Base-by-base conservation (phyloP, 2,797 vertebrate species). In the Cossypha heuglini region DNA sequence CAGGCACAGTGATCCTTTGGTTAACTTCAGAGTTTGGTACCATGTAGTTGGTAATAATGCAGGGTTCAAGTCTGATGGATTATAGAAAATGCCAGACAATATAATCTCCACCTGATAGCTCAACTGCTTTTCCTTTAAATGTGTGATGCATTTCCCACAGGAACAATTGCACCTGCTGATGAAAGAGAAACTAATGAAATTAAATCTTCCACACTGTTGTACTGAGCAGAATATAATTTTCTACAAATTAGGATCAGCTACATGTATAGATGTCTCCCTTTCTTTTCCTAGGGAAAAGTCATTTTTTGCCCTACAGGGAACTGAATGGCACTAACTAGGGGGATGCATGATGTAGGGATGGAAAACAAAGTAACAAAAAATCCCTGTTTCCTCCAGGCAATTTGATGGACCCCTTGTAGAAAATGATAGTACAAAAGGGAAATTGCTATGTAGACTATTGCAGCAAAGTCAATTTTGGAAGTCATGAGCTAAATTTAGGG, bases 171-270 rank as follows among this genome's bases (percentile, higher is more conserved):
- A 94, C 77, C 67, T 91, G 75, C 76, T 94, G 90, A 88, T 94
- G 73, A 94, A 93, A 91, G 35, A 81, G 57, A 67, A 76, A 67
- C 54, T 13, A 66, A 43, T 79, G 59, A 88, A 93, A 91, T 93
- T n/a, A 75, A 68, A 69, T 92, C 77, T 58, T 31, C 69, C 31
- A 38, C 33, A 38, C 59, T 71, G 54, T 52, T 93, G 63, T 93
- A 81, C n/a, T 71, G 42, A 93, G 76, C 52, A 73, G 69, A 94
- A 92, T 84, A 80, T 68, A 89, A 94, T 96, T 96, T 95, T 82
- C 84, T 83, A 73, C 84, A 88, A 91, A 94, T 96, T 78, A 93
- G 84, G 90, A 76, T 91, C 82, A 87, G 52, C 71, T 62, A 71
- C 37, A 20, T 15, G 38, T 72, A 45, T 75, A 66, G 89, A 87